Evolutionary conservation across 2,888 invertebrate species (phyloP), one percentile per base, ranked within the genome.

Genomic region (Pollenia griseotomentosa): DNA sequence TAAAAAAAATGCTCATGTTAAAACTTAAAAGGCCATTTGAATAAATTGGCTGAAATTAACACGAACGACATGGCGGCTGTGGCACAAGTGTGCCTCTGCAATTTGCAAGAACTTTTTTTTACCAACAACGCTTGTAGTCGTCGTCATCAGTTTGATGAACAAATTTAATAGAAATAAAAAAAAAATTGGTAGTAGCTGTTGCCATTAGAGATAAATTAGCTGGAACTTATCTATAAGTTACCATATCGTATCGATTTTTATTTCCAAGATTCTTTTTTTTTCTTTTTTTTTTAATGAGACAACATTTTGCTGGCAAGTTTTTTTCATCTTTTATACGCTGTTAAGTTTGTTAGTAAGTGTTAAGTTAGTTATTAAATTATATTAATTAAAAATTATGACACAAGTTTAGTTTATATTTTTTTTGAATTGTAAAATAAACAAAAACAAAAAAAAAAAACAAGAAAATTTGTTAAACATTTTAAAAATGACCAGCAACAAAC

Each of bases 151-250:
- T 42, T 12, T 16, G 9, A 11, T 7, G 4, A 10, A 33, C 23
- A 19, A 48, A 44, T 2, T 42, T 1, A 44, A 73, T 16, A 53
- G 16, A 65, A 46, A 33, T 12, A 40, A 40, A 59, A 51, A n/a
- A 44, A 61, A 63, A 9, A 19, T 23, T 74, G 57, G 59, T 68
- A 63, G 44, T 75, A 63, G 53, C 33, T 70, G 63, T 71, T 65
- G 71, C 63, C 23, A 77, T 55, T 63, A 61, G n/a, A 61, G 71
- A 74, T 70, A 73, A 85, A 85, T 85, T 85, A 81, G 40, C 65
- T 85, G 85, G 77, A 85, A 85, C 81, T 81, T 78, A 85, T 85
- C 59, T 81, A 48, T 70, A 61, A 68, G 74, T 80, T 55, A 55
- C 68, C 79, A 74, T 48, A 23, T 42, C 16, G 7, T 19, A 68